These are phyloP conservation scores for Fratercula arctica DNA, from an alignment of 2,797 vertebrate species.

Conservation along the genomic window DNA sequence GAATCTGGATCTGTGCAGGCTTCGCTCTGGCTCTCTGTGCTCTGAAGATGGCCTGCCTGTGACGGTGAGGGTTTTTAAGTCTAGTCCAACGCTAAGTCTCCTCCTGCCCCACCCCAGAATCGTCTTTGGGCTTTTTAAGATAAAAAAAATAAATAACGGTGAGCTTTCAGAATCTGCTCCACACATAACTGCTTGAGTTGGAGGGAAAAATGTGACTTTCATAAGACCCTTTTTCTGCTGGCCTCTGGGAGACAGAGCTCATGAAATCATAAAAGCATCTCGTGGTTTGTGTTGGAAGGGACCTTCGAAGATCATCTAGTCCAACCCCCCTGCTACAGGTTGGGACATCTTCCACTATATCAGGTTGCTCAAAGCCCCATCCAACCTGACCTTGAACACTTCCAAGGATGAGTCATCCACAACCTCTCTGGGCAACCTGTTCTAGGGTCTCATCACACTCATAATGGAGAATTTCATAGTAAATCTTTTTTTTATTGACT, in stretches of 20 bases:
- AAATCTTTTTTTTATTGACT: neutral
- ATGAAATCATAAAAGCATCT: neutral
- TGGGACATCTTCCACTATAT: rapidly evolving
- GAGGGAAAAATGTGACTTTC: neutral
- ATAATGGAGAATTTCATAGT: neutral
- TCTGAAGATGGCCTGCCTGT: neutral
- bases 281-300: neutral
- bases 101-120: neutral
- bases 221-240: neutral
- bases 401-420: neutral
- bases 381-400: neutral
- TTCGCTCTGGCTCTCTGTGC: neutral
- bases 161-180: neutral
- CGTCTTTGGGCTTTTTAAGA: neutral
- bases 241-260: neutral
- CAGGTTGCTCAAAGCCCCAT: neutral
- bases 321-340: neutral
- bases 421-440: neutral
- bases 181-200: neutral
- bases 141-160: neutral
- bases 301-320: rapidly evolving
- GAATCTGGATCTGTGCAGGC: neutral
- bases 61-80: neutral
- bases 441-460: neutral
- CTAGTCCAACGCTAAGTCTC: neutral